Conservation (phyloP, 2,888 invertebrate genomes). For the Artemia sinica region DNA sequence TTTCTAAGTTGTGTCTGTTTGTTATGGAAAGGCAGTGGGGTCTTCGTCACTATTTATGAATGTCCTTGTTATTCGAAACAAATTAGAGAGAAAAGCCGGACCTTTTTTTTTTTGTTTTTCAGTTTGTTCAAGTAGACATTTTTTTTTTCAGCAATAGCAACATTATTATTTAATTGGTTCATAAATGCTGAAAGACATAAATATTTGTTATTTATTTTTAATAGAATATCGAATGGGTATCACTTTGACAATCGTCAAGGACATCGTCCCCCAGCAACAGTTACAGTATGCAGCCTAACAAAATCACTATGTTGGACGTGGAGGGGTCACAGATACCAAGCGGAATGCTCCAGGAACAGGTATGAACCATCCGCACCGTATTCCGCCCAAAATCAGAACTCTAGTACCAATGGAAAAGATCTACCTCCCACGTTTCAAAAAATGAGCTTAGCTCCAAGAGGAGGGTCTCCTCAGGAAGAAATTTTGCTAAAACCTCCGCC, state of each 20-base stretch:
- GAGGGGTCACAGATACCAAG: background rate
- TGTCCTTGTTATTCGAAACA: no score
- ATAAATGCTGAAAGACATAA: no score
- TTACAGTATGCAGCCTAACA: background rate
- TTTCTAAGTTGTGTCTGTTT: no score
- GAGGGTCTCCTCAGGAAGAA: constrained; percentile 45
- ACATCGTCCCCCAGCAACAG: constrained; percentile 20
- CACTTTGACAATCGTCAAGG: constrained; percentile 23
- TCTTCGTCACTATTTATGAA: no score
- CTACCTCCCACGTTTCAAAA: constrained; percentile 53
- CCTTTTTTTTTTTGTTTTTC: no score
- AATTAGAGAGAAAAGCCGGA: no score
- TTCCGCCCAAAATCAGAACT: constrained; percentile 5
- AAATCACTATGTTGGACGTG: background rate
- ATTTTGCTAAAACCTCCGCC: constrained; percentile 71
- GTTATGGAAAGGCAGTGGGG: no score
- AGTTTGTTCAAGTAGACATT: no score
- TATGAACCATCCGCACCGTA: background rate
- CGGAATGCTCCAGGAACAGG: constrained; percentile 14
- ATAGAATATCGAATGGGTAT: background rate
- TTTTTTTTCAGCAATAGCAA: no score
- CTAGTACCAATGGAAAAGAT: constrained; percentile 32
- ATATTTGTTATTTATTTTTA: background rate
- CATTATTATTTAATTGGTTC: no score
- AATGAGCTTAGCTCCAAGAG: constrained; percentile 33